Base-by-base conservation (phyloP, 2,797 vertebrate species). In the Choloepus didactylus region DNA sequence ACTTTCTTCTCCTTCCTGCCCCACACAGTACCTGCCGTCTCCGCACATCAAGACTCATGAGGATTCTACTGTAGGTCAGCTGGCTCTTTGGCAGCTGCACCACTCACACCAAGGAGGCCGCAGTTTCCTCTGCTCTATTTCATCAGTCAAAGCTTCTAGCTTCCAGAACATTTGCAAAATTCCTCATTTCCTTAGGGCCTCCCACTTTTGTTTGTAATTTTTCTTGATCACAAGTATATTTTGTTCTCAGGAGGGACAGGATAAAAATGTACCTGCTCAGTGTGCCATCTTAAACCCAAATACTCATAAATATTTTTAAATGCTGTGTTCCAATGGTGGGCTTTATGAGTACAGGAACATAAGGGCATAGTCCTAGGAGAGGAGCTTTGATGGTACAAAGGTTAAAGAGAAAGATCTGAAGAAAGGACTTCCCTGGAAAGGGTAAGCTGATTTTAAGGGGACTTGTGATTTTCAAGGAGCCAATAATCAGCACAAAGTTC, bases 91-190 rank as follows among this genome's bases (percentile, higher is more conserved):
- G 11, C 29, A 72, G 31, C n/a, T 41, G 1, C 41, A 6, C 21
- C 8, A 51, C 25, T 60, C 1, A 46, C 19, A 67, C 46, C 23
- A n/a, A 73, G 35, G 19, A 83, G 5, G 31, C 9, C 35, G 12
- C 0, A 38, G 31, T 23, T 87, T 82, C 49, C 5, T 83, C 35
- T 19, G 8, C 16, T 69, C 75, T 64, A 21, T 80, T 82, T 54
- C 27, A 73, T 73, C 11, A 44, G 41, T 23, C 29, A 70, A 70
- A 72, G 11, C 41, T 75, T 84, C 35, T 16, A 70, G 31, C 19
- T 93, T 94, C 66, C 6, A 93, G 49, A 77, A 79, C 19, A 59
- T 62, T 89, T 72, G 31, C 29, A 96, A 92, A 86, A 64, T 62
- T 9, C 81, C 77, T 76, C 35, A 56, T 79, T 38, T 31, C 31